Evolutionary conservation across 2,113 vertebrate species (phyloP).

Genomic region (Phylloscopus whistleri): DNA sequence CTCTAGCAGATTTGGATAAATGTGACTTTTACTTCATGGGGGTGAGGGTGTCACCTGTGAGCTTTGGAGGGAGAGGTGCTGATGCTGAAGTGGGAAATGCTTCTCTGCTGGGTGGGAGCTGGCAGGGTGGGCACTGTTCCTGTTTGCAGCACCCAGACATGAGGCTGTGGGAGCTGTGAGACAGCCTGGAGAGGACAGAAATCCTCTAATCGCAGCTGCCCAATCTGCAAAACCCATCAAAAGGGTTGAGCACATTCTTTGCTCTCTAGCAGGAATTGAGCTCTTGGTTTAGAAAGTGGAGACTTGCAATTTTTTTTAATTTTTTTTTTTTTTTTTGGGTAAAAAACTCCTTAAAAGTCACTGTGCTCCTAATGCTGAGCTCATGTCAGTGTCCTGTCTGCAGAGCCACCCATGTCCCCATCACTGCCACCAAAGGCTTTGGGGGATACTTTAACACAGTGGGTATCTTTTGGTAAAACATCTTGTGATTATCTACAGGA

Average conservation of each 20-base stretch:
- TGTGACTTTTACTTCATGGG: background rate
- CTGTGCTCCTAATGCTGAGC: background rate
- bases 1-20: background rate
- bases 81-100: background rate
- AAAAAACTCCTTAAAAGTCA: background rate
- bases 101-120: background rate
- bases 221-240: background rate
- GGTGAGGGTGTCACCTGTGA: background rate
- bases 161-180: background rate
- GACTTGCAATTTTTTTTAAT: background rate
- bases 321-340: background rate
- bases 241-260: fast-evolving
- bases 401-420: background rate
- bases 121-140: background rate
- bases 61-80: background rate
- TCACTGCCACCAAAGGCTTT: background rate
- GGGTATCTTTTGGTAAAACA: background rate
- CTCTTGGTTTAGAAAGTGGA: background rate
- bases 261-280: fast-evolving
- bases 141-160: background rate
- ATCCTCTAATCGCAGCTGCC: background rate
- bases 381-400: background rate
- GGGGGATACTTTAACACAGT: background rate
- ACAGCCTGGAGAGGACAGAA: background rate
- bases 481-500: background rate